Conservation (phyloP, 2,888 invertebrate species). For the Unio pictorum region DNA sequence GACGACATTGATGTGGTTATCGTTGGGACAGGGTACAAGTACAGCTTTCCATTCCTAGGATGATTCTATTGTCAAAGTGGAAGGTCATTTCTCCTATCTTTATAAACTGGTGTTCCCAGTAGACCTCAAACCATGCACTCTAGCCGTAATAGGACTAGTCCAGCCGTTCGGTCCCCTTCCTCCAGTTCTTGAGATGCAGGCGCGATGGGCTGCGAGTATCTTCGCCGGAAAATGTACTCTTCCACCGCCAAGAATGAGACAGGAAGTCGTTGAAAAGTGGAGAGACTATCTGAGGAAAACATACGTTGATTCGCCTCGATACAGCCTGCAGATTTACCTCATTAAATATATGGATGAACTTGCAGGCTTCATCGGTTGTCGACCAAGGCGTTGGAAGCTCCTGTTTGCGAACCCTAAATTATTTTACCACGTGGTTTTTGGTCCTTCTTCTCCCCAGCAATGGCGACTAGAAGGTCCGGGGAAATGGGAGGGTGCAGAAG, state of each 20-base stretch:
- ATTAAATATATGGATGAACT: slow-evolving; percentile 43
- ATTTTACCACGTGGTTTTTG: slow-evolving; percentile 35
- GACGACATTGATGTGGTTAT: slow-evolving; percentile 44
- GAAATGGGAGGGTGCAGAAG: slow-evolving; percentile 38
- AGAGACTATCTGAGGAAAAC: slow-evolving; percentile 30
- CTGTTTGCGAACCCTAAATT: slow-evolving; percentile 37
- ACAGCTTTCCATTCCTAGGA: slow-evolving; percentile 48
- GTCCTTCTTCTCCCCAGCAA: slow-evolving; percentile 43
- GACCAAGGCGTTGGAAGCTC: slow-evolving; percentile 37
- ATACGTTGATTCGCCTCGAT: slow-evolving; percentile 43
- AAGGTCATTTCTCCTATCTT: slow-evolving; percentile 37
- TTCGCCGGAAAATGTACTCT: slow-evolving; percentile 33
- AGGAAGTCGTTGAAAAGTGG: slow-evolving; percentile 28
- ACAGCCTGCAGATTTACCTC: slow-evolving; percentile 45
- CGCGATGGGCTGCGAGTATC: slow-evolving; percentile 40
- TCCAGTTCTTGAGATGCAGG: slow-evolving; percentile 46
- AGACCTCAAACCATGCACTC: slow-evolving; percentile 29
- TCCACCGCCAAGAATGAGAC: slow-evolving; percentile 25
- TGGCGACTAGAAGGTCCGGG: slow-evolving; percentile 49
- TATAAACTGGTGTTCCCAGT: slow-evolving; percentile 45
- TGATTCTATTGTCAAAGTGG: slow-evolving; percentile 27
- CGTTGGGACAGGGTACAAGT: slow-evolving; percentile 43
- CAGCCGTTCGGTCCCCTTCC: slow-evolving; percentile 49
- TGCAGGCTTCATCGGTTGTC: slow-evolving; percentile 37
- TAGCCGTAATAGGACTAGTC: slow-evolving; percentile 49